Percentiles rank a stretch among this genome's conserved stretches.
Evolutionary conservation across 2,888 invertebrate genomes (phyloP).

Genomic region (Andrena dorsata): DNA sequence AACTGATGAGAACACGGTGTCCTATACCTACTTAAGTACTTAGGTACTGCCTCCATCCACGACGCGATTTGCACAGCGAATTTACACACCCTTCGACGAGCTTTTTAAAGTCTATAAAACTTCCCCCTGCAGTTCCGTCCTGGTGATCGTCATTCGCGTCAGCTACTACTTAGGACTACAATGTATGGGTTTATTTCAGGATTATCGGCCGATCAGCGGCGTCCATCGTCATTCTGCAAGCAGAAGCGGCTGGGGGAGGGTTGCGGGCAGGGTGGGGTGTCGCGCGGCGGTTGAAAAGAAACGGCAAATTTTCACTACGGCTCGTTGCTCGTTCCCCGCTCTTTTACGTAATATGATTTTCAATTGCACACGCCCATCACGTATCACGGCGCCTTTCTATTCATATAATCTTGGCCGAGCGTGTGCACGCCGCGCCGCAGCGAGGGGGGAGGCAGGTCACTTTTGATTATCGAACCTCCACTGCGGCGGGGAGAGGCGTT

Average conservation of each 20-base stretch:
- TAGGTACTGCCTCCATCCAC: no score
- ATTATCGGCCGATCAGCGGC: constrained; percentile 45
- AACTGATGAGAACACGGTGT: no score
- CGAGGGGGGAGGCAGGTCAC: constrained; percentile 62
- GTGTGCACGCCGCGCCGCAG: constrained; percentile 30
- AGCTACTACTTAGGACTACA: constrained; percentile 9
- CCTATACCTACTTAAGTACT: no score
- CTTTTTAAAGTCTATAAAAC: neutral
- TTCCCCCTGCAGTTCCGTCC: neutral
- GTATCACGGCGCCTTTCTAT: constrained; percentile 81
- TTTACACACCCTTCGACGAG: neutral
- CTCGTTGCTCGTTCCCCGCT: constrained; percentile 59
- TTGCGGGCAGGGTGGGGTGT: constrained; percentile 32
- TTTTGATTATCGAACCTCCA: constrained; percentile 79
- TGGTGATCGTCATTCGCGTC: constrained; percentile 37
- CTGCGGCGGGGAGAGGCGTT: constrained; percentile 52
- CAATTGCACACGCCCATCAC: constrained; percentile 81
- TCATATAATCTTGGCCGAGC: constrained; percentile 76
- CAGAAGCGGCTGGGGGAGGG: constrained; percentile 7
- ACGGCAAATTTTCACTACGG: constrained; percentile 72
- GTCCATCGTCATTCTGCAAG: constrained; percentile 44
- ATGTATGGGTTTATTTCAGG: constrained; percentile 49
- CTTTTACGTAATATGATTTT: constrained; percentile 80
- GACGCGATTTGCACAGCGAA: no score
- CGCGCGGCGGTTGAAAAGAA: constrained; percentile 61